Evolutionary conservation across 2,888 invertebrate genomes (phyloP).

Genomic region (Diplolepis rosae): DNA sequence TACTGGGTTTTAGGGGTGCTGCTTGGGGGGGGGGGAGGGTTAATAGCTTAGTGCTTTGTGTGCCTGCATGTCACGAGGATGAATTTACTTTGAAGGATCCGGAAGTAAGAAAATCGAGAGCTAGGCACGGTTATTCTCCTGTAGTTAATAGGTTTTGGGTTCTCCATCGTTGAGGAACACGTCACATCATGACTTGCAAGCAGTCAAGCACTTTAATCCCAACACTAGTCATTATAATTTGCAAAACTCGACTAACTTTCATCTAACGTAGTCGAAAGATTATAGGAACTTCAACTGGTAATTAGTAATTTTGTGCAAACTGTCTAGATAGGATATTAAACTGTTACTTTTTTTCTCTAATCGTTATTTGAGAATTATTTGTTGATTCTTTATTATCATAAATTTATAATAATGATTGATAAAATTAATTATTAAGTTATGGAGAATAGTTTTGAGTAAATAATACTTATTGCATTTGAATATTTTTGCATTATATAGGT

Average conservation of each 20-base stretch:
- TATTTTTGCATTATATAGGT: too few relatives aligned
- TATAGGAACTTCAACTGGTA: slow-evolving; percentile 51
- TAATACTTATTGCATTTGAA: too few relatives aligned
- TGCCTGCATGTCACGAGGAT: slow-evolving; percentile 51
- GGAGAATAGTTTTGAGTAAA: too few relatives aligned
- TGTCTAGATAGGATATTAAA: not conserved
- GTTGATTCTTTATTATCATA: not conserved
- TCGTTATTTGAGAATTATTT: not conserved
- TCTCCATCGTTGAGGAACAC: slow-evolving; percentile 22
- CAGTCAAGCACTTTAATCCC: slow-evolving; percentile 39
- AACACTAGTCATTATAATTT: slow-evolving; percentile 27
- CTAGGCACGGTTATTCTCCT: slow-evolving; percentile 56
- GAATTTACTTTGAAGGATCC: slow-evolving; percentile 63
- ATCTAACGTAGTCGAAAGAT: slow-evolving; percentile 34
- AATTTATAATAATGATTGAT: not conserved
- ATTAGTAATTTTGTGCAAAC: slow-evolving; percentile 35
- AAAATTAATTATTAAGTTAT: not conserved
- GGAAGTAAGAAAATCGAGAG: slow-evolving; percentile 64
- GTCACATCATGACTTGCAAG: slow-evolving; percentile 43
- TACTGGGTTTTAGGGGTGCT: slow-evolving; percentile 7
- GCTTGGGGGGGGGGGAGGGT: slow-evolving; percentile 29
- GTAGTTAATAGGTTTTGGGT: slow-evolving; percentile 52
- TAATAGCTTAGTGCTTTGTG: slow-evolving; percentile 41
- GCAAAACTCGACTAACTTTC: slow-evolving; percentile 15
- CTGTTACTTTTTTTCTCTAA: not conserved